Base-by-base conservation (phyloP, 2,113 vertebrate genomes). In the Origma solitaria region DNA sequence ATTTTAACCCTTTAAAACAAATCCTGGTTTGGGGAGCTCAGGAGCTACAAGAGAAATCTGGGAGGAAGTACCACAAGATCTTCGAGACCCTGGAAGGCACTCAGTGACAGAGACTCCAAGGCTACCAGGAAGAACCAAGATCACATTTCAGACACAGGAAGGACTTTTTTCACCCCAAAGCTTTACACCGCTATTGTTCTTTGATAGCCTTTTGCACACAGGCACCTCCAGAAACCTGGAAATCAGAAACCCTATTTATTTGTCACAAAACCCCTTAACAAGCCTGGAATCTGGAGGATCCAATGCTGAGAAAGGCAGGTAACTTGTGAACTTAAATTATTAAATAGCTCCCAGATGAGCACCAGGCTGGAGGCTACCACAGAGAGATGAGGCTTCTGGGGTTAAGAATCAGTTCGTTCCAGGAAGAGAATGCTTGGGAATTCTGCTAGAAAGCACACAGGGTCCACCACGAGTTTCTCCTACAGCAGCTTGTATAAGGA, bases 81-180 rank as follows among this genome's bases (percentile, higher is more conserved):
- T 19, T 33, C 0, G 0, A 51, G 19, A 15, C 10, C 19, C 61
- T 38, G 31, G 72, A 57, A 28, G 22, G 15, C 30, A 66, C 6
- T 16, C 37, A 50, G 22, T 38, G 37, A 60, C n/a, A 62, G n/a
- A 64, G 11, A 64, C 22, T 20, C 30, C 13, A 47, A 62, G 15
- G 30, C 30, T 33, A 38, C 60, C 31, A 71, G 15, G 28, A 80
- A 53, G 38, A 28, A 31, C 30, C 54, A 37, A 2, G 0, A 35
- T 22, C 3, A 0, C 0, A 0, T 50, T 86, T 86, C 38, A 72
- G 45, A 65, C 12, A 11, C 4, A 25, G 7, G 4, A 9, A 27
- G 16, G 9, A 7, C 5, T 14, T 14, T 13, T 3, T 5, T 6
- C 19, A 27, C 13, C 31, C 12, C 17, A 22, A 60, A 90, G n/a